These are phyloP conservation scores for Conus canariensis DNA, from an alignment of 2,888 invertebrate genomes.

Conservation along the genomic window DNA sequence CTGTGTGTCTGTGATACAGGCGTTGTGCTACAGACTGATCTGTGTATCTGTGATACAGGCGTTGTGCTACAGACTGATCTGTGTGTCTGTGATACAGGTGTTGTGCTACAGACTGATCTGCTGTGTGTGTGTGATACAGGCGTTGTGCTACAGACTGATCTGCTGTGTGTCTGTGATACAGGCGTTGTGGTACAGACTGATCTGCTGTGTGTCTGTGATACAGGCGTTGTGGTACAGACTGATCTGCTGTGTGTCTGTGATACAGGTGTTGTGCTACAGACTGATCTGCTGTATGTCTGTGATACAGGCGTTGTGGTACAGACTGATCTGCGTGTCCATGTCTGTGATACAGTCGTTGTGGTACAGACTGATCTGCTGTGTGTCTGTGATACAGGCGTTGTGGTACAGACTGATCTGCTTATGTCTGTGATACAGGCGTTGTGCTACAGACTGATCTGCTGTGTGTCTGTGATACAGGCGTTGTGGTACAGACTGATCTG, in stretches of 20 bases:
- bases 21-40: constrained; percentile 34
- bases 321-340: background rate
- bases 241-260: too few relatives aligned
- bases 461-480: too few relatives aligned
- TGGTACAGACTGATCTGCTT: too few relatives aligned
- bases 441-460: too few relatives aligned
- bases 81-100: constrained; percentile 20
- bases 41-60: constrained; percentile 22
- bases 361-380: too few relatives aligned
- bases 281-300: background rate
- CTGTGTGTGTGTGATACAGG: constrained; percentile 14
- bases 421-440: too few relatives aligned
- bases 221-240: constrained; percentile 44
- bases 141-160: constrained; percentile 34
- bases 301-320: constrained; percentile 41
- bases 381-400: too few relatives aligned
- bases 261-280: constrained; percentile 41
- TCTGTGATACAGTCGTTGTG: too few relatives aligned
- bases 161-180: background rate
- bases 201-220: too few relatives aligned
- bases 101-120: constrained; percentile 33
- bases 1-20: constrained; percentile 14
- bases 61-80: constrained; percentile 31
- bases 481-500: too few relatives aligned
- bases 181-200: constrained; percentile 40